Evolutionary conservation across 53 echinoderm and acorn worm genomes (phyloP), one percentile per base, ranked within the genome.

Genomic region (Holothuria leucospilota): DNA sequence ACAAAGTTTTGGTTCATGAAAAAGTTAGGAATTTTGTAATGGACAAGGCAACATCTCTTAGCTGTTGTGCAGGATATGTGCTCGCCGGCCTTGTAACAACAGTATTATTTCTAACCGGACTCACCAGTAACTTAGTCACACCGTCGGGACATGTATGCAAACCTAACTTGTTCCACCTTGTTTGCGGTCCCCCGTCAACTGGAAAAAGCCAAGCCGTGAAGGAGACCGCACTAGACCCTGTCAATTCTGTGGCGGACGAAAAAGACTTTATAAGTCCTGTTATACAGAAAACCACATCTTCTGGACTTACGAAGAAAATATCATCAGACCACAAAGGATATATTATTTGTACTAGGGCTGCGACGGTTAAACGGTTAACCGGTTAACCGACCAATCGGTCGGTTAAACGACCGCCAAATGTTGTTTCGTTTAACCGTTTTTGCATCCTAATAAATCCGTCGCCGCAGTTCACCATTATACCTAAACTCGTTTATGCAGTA

Each of bases 201-300:
- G 78, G 59, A 16, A 78, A 78, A 58, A 78, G 56, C 78, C 78
- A 78, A 28, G 58, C 78, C 2, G 56, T 78, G 78, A 78, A 78
- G 28, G 56, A 56, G 10, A 26, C 56, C 15, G 78, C 78, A 23
- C n/a, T 58, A 26, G 78, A 78, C 28, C 56, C 78, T 5, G 53
- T 78, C 20, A 78, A 78, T 27, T 13, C 56, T 15, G 16, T 78
- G n/a, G 26, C 59, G 12, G 58, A 23, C 2, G 78, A 78, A 24
- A 78, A 78, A 41, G 78, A 58, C 26, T 58, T 78, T 78, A 21
- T 8, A 12, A 56, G 28, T 27, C 78, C 78, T 27, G 28, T 58
- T 26, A 78, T 78, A 0, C 78, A 78, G 46, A 78, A 59, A 56
- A 56, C 78, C 3, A 78, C 78, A 27, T 53, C 58, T 13, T 78